Base-by-base conservation (phyloP, 2,888 invertebrate genomes). In the Protodeltote pygarga region DNA sequence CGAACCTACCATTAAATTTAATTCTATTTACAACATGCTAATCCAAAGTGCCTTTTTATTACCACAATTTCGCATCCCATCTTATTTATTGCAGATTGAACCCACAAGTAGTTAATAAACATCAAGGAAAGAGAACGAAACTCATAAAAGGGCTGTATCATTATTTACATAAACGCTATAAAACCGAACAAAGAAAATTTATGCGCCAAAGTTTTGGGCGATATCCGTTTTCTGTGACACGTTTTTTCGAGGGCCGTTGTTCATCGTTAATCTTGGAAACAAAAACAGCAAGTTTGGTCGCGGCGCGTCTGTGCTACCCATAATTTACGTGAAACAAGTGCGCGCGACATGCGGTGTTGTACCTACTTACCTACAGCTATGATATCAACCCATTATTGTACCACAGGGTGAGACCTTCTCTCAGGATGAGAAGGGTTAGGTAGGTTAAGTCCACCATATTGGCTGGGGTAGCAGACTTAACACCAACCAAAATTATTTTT, bases 211-310 rank as follows among this genome's bases (percentile, higher is more conserved):
- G 70, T 85, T 88, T 87, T 75, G 76, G 61, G 83, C 79, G 85
- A 87, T 87, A 87, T 86, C 85, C 84, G 85, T 86, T 85, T 80
- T 83, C 80, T 81, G 87, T 87, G 87, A 87, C 87, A 84, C 83
- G 79, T 86, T 89, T 89, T 89, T 88, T 85, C 82, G 83, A 83
- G 83, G 79, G 85, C 77, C 83, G 85, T 85, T 85, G 86, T 87
- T 89, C 87, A 85, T 90, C 87, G 89, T 89, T 91, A 88, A 90
- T 89, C 89, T 89, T 89, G 81, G 83, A 87, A 89, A 90, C 87
- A 88, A 89, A 89, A 90, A 89, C 86, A 83, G 81, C 81, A 86
- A 89, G 86, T 87, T 86, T 77, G 83, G 82, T 66, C 70, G 80
- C 60, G 75, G 69, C 81, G 79, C 80, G 81, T 83, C 85, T 83